phyloP scores from a whole-genome alignment of 2,797 vertebrate genomes.

The Mionectes olivaceus region DNA sequence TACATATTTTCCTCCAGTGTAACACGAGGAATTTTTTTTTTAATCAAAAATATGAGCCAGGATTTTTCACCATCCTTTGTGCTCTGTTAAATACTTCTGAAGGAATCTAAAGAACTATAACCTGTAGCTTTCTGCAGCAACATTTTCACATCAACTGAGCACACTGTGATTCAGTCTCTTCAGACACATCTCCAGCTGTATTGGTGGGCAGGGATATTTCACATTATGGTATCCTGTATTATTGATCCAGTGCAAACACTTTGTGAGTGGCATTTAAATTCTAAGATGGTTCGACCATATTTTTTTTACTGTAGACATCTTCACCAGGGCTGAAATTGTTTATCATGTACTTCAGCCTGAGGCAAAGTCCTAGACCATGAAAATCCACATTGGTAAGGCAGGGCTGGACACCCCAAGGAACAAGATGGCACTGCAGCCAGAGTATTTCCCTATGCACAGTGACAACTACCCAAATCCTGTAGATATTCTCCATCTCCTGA shows the following conservation, averaged over 20 bases:
- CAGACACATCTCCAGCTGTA: neutral
- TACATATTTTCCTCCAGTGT: neutral
- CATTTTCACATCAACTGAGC: neutral
- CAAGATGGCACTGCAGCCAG: neutral
- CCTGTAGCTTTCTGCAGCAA: neutral
- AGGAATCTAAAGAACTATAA: neutral
- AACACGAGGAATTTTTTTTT: neutral
- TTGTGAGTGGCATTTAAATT: slow-evolving; percentile 3
- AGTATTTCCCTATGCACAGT: neutral
- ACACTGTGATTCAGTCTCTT: neutral
- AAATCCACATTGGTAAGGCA: neutral
- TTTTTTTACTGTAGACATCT: neutral
- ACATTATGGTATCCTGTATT: neutral
- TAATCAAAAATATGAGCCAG: neutral
- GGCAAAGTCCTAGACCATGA: slow-evolving; percentile 13
- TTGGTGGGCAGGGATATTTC: neutral
- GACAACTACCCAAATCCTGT: neutral
- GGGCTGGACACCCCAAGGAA: neutral
- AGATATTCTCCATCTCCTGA: neutral
- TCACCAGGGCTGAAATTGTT: neutral
- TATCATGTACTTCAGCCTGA: neutral
- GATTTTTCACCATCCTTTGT: neutral
- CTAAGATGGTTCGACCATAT: neutral
- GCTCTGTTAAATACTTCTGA: neutral
- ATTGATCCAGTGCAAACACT: neutral